Base-by-base conservation (phyloP, 2,113 vertebrate species). In the Ailurus styani region DNA sequence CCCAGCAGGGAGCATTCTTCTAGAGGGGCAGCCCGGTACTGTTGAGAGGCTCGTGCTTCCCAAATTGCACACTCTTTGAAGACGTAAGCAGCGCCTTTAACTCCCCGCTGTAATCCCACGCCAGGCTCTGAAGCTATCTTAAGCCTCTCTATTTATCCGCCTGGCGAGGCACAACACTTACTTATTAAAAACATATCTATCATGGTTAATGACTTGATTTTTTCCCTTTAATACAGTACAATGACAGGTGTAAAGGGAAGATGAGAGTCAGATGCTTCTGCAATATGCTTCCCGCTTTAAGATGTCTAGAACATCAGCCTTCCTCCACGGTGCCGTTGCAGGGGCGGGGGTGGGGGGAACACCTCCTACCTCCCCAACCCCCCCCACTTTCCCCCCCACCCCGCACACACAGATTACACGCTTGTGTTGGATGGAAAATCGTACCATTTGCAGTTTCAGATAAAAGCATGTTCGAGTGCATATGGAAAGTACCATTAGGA, bases 401-500 rank as follows among this genome's bases (percentile, higher is more conserved):
- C 47, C 97, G 66, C n/a, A 25, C 96, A 86, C 98, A 97, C 95
- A 99, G 98, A 99, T 99, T 99, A 99, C 98, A 99, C 94, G 98
- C 99, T 98, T 99, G 98, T 99, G 98, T 98, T 98, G 98, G 98
- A 99, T 97, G 98, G 99, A 99, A 99, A 99, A 99, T 98, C 98
- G 98, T 99, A 98, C 99, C 99, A 99, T 99, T 99, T 99, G 99
- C 99, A 99, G 98, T 99, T 99, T 99, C 98, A 98, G 99, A 99
- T 99, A 99, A 99, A 99, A 99, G 99, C 98, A 99, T 98, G 99
- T 99, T 99, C 98, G 98, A 99, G 99, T 99, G 98, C 99, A 99
- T 99, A 99, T 99, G 99, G 99, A 99, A 99, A 99, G 99, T 98
- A 99, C 99, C 99, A 99, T 99, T 99, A 99, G 99, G 98, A 99